These are phyloP conservation scores for Eupithecia abbreviata DNA, from an alignment of 2,888 invertebrate genomes.

Conservation along the genomic window DNA sequence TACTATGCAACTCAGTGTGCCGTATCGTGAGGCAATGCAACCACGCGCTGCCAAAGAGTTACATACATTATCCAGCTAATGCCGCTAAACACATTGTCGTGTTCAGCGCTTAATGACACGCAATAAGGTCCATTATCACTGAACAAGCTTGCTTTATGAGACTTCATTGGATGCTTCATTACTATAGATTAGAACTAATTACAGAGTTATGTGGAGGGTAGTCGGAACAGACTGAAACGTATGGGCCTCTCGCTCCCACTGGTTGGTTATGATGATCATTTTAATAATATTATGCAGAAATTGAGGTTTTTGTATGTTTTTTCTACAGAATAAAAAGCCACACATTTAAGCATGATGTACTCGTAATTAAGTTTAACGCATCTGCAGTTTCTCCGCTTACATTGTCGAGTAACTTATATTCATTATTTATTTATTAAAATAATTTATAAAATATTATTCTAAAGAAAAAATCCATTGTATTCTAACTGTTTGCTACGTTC, in stretches of 20 bases:
- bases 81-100: constrained; percentile 69
- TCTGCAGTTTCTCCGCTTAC: neutral
- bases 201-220: neutral
- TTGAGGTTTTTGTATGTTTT: neutral
- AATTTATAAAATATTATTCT: too few relatives aligned
- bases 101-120: constrained; percentile 58
- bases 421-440: too few relatives aligned
- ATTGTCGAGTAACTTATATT: neutral
- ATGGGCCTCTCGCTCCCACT: neutral
- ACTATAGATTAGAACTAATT: neutral
- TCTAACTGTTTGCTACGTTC: neutral
- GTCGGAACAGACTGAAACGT: neutral
- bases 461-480: too few relatives aligned
- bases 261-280: neutral
- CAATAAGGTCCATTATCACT: constrained; percentile 32
- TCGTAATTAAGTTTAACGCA: too few relatives aligned
- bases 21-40: neutral
- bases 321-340: too few relatives aligned
- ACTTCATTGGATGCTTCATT: constrained; percentile 37
- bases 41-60: neutral
- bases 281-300: neutral
- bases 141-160: constrained; percentile 31
- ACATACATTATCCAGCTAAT: constrained; percentile 58
- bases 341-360: too few relatives aligned
- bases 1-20: neutral